Base-by-base conservation (phyloP, 2,797 vertebrate genomes). In the Phoeniculus purpureus region DNA sequence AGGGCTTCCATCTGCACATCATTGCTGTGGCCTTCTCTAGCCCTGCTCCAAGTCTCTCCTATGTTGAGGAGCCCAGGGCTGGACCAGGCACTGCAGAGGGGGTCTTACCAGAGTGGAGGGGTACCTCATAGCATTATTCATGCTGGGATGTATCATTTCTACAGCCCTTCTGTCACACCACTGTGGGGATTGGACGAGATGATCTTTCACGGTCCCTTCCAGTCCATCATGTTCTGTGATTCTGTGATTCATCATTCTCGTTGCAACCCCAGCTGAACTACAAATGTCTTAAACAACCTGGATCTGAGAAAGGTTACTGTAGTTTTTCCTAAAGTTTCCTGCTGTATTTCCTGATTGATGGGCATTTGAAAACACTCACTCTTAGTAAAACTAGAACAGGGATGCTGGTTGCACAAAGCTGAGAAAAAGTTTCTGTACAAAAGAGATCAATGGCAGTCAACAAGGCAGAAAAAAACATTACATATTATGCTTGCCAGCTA, bases 51-150 rank as follows among this genome's bases (percentile, higher is more conserved):
- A 17, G 6, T 80, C 45, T 9, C 9, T 54, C 15, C 9, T 45
- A 9, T 34, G 37, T 15, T 58, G 43, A 8, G 15, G 15, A 3
- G 52, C 4, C 14, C 7, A 59, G 51, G 85, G 14, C 13, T 64
- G 43, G 10, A 47, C 1, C 3, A 40, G 8, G 7, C 0, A 6
- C 11, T 64, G 2, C 31, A 10, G 22, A 6, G 20, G 10, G 17
- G 10, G 8, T 45, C 48, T 58, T 47, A 40, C 43, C 9, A 1
- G 23, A 56, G 15, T 3, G 77, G 65, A 85, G n/a, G 4, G 9
- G 14, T 10, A 78, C 5, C 7, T 52, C 25, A 3, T n/a, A 32
- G 1, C 17, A 50, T 10, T 37, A 45, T 48, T 68, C 29, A 8
- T 45, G 8, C 16, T 32, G n/a, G 40, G 12, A 43, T 48, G 8